These are phyloP conservation scores for Cossypha polioptera DNA, from an alignment of 2,797 vertebrate species.

Conservation along the genomic window DNA sequence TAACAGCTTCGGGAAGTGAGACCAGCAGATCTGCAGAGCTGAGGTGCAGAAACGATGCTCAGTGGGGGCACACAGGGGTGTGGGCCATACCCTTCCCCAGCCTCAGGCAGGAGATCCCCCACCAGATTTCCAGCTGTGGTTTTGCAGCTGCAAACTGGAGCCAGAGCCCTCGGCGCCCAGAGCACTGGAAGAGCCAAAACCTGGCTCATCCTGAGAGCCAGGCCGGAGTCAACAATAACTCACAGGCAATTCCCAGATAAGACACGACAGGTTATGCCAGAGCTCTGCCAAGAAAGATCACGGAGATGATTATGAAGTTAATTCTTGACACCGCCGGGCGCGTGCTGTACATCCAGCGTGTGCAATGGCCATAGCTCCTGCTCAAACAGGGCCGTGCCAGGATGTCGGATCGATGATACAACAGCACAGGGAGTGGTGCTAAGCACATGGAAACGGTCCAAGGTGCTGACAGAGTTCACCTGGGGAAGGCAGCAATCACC, in stretches of 20 bases:
- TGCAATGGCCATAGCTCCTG: background rate
- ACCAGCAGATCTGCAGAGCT: accelerated
- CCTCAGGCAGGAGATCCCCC: background rate
- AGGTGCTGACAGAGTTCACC: background rate
- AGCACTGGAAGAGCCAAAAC: background rate
- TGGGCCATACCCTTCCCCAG: background rate
- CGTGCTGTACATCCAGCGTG: background rate
- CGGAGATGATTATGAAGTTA: background rate
- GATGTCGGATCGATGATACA: background rate
- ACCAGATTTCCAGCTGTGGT: background rate
- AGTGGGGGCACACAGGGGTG: accelerated
- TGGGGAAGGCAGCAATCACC: background rate
- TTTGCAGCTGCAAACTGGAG: accelerated
- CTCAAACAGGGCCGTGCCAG: background rate
- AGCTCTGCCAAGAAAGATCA: slow-evolving; percentile 39
- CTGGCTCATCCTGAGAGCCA: background rate
- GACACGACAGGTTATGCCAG: slow-evolving; percentile 28
- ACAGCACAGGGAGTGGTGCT: background rate
- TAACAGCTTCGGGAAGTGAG: background rate
- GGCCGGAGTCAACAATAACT: background rate
- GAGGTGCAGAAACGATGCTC: background rate
- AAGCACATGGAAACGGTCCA: background rate
- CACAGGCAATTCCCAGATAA: background rate
- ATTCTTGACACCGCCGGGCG: background rate
- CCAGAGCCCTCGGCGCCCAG: accelerated